Evolutionary conservation across 2,888 invertebrate genomes (phyloP).

Genomic region (Lamproptera curius): DNA sequence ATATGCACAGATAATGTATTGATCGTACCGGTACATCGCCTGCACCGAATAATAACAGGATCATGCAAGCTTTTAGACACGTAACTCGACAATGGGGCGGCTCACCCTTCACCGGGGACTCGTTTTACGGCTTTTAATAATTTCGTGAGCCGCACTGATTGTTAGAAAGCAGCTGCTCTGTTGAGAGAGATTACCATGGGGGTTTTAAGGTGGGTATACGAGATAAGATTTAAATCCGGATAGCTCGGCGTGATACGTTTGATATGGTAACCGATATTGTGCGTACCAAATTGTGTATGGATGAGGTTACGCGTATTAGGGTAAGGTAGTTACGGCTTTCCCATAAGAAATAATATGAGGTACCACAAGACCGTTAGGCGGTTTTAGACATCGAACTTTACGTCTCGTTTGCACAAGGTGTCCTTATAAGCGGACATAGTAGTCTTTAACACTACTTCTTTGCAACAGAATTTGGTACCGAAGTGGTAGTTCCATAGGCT

Average conservation of each 20-base stretch:
- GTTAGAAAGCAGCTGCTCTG: slow-evolving; percentile 66
- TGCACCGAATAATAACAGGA: slow-evolving; percentile 63
- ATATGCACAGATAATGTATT: slow-evolving; percentile 31
- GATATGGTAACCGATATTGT: not conserved
- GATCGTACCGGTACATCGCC: slow-evolving; percentile 39
- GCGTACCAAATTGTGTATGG: no score
- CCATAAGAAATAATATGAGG: no score
- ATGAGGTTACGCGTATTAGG: no score
- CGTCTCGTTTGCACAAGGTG: no score
- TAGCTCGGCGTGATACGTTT: slow-evolving; percentile 7
- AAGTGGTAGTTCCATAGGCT: no score
- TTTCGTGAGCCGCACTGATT: slow-evolving; percentile 75
- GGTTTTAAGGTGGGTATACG: slow-evolving; percentile 40
- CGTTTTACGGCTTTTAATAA: slow-evolving; percentile 77
- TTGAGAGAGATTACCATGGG: slow-evolving; percentile 58
- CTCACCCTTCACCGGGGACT: slow-evolving; percentile 69
- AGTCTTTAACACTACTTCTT: no score
- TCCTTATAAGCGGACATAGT: no score
- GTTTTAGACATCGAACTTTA: no score
- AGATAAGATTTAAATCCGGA: slow-evolving; percentile 40
- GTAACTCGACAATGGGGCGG: slow-evolving; percentile 64
- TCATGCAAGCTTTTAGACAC: slow-evolving; percentile 60
- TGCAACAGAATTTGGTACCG: no score
- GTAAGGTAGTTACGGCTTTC: no score
- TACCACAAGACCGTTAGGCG: no score